A percentile compares a stretch with the other conserved stretches of the same genome.
Evolutionary conservation across 1,140 invertebrate genomes (phyloP).

Genomic region (Cotesia typhae): DNA sequence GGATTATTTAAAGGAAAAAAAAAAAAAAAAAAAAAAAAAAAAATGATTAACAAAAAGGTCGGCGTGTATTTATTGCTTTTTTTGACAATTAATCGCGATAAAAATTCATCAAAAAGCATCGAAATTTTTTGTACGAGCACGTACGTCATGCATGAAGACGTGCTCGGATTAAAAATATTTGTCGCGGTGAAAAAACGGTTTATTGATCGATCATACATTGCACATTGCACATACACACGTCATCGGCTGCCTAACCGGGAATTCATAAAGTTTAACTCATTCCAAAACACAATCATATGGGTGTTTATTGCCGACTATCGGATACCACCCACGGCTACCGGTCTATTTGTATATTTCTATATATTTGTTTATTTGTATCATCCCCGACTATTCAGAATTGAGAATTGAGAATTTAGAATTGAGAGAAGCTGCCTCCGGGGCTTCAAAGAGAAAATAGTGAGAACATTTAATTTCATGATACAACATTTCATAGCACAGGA

Average conservation of each 20-base stretch:
- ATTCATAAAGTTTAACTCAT: slow-evolving; percentile 13
- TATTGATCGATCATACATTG: background rate
- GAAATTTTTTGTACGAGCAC: background rate
- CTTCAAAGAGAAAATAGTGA: background rate
- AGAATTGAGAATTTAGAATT: background rate
- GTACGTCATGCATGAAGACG: slow-evolving; percentile 9
- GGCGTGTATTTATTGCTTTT: no score
- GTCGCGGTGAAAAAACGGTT: background rate
- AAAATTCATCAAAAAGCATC: background rate
- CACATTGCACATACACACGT: background rate
- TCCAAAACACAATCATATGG: slow-evolving; percentile 3
- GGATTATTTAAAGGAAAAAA: no score
- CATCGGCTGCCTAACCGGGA: background rate
- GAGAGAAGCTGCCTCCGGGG: background rate
- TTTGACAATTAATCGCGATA: no score
- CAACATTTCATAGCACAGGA: background rate
- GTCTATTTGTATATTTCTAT: no score
- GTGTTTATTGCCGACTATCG: background rate
- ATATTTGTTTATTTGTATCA: no score
- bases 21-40: no score
- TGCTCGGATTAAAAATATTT: slow-evolving; percentile 11
- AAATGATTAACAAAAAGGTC: no score
- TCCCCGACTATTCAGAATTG: no score
- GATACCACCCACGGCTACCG: no score
- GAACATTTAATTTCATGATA: slow-evolving; percentile 24